These are phyloP conservation scores for Steatornis caripensis DNA, from an alignment of 2,113 vertebrate species.

Conservation along the genomic window DNA sequence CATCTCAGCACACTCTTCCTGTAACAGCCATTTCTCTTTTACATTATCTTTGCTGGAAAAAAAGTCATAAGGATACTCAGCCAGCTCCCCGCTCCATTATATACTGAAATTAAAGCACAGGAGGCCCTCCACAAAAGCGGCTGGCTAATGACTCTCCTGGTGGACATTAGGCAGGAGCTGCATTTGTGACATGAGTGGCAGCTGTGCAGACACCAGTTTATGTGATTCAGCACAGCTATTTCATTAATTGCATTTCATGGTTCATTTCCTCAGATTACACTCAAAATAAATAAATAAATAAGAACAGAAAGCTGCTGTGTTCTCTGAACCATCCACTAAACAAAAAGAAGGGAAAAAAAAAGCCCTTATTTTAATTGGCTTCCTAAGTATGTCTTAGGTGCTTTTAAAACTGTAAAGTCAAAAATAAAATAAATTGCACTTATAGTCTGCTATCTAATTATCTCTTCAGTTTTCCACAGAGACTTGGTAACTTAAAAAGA, in stretches of 20 bases:
- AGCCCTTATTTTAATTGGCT: constrained; percentile 14
- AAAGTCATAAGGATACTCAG: neutral
- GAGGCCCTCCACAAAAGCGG: constrained; percentile 33
- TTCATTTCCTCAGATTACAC: constrained; percentile 71
- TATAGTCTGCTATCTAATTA: constrained; percentile 14
- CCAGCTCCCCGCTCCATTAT: constrained; percentile 12
- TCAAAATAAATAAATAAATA: constrained; percentile 57
- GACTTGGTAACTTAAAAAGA: neutral
- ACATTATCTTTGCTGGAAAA: neutral
- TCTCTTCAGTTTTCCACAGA: constrained; percentile 20
- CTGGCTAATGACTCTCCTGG: constrained; percentile 56
- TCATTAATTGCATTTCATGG: constrained; percentile 70
- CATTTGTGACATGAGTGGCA: constrained; percentile 45
- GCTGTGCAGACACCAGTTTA: constrained; percentile 56
- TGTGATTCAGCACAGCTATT: constrained; percentile 63
- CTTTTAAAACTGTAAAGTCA: constrained; percentile 10
- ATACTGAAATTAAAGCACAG: constrained; percentile 43
- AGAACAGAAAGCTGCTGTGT: neutral
- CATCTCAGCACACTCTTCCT: neutral
- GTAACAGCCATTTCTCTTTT: neutral
- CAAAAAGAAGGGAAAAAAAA: neutral
- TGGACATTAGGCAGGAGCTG: constrained; percentile 39
- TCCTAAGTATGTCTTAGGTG: neutral
- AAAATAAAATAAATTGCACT: neutral
- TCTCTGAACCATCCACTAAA: constrained; percentile 1